Evolutionary conservation across 2,888 invertebrate species (phyloP), one percentile per base, ranked within the genome.

Genomic region (Hemistola chrysoprasaria): DNA sequence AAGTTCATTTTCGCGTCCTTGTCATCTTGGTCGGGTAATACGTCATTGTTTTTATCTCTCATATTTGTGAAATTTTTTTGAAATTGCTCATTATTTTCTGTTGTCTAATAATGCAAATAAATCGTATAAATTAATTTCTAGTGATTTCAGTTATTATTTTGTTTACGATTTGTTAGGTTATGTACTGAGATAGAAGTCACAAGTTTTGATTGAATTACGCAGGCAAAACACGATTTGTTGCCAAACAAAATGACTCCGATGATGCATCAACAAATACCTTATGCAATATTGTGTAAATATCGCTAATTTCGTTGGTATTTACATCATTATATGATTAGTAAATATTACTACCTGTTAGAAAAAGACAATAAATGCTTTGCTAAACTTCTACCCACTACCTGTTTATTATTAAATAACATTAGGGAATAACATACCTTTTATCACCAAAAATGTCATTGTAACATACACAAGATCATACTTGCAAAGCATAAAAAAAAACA

Each of bases 201-300:
- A 23, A 11, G 11, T 25, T 24, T 20, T 25, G 20, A 27, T 10
- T n/a, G n/a, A n/a, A n/a, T n/a, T 27, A 11, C 26, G 1, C 22
- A 7, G 8, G 8, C 8, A 11, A 21, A 27, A 9, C 11, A 8
- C 7, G n/a, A 10, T 11, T 27, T 21, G 28, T 40, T 37, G 30
- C 37, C 23, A 39, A 32, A 32, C 37, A 28, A 11, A 8, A 29
- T 20, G 10, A 8, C 28, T 8, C 2, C 23, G 8, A 4, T 11
- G 4, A n/a, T n/a, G 23, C 11, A 20, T 10, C 3, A 7, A 8
- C 16, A 16, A 16, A 16, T 2, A 16, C 3, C 4, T 34, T 25
- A 23, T 33, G 41, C 40, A 50, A 36, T 47, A 11, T 44, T 47
- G 30, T 47, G 50, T 39, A 41, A 50, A 50, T 10, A 50, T 41